Percentiles rank a stretch among this genome's conserved stretches.
Conservation (phyloP, 2,113 vertebrate genomes). For the Ptychochromis oligacanthus region DNA sequence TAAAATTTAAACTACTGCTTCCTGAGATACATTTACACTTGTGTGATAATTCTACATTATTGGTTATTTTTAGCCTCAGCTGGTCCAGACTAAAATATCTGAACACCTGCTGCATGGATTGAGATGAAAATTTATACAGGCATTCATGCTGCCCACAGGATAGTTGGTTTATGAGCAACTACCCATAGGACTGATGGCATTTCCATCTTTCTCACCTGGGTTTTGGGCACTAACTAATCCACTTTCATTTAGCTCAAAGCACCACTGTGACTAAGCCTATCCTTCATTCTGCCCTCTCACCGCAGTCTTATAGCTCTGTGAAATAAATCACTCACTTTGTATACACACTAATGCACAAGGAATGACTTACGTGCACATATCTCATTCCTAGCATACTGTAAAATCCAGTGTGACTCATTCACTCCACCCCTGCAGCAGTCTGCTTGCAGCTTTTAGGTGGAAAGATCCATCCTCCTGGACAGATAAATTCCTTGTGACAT, state of each 20-base stretch:
- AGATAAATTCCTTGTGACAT: slow-evolving; percentile 66
- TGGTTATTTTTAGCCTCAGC: slow-evolving; percentile 14
- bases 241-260: not conserved
- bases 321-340: not conserved
- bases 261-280: not conserved
- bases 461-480: slow-evolving; percentile 63
- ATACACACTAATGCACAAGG: not conserved
- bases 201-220: not conserved
- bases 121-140: not conserved
- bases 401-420: slow-evolving; percentile 19
- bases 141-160: not conserved
- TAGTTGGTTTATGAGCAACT: not conserved
- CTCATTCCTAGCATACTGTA: slow-evolving; percentile 33
- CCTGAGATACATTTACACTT: not conserved
- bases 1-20: not conserved
- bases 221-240: not conserved
- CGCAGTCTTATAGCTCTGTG: not conserved
- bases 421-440: slow-evolving; percentile 18
- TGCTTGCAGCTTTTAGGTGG: slow-evolving; percentile 28
- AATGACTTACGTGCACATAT: slow-evolving; percentile 8
- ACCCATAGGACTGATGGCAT: not conserved
- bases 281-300: not conserved
- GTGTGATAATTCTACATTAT: not conserved
- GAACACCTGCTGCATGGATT: not conserved
- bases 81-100: not conserved